Base-by-base conservation (phyloP, 2,888 invertebrate species). In the Caradrina kadenii region DNA sequence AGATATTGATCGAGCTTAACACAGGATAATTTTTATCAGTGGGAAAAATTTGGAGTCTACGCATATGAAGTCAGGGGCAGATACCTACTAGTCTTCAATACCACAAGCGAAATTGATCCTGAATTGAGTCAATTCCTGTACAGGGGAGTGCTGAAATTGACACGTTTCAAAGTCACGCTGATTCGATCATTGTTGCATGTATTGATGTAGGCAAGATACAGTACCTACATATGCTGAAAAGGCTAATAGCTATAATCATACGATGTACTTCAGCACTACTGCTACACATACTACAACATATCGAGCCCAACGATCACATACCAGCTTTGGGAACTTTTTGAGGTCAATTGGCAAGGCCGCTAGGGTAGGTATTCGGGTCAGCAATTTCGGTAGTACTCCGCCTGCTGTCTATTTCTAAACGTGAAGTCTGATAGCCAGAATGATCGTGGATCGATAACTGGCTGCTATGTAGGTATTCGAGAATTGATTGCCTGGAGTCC, bases 301-400 rank as follows among this genome's bases (percentile, higher is more conserved):
- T n/a, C 49, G 8, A 39, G n/a, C n/a, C 8, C 13, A 49, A n/a
- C 5, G 15, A 45, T 45, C 6, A 45, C 45, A 39, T 39, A 39
- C 39, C 26, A 19, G 54, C 35, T 76, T 52, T 1, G 54, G 50
- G 55, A 75, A 39, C 21, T 62, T 60, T 61, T 63, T 63, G 52
- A 15, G 72, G 72, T 60, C 67, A 71, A 53, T 65, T 62, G 56
- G 62, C 55, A 52, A 76, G 76, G 70, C 68, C 70, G 76, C 49
- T 49, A 22, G 55, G 42, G 53, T 13, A 4, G 48, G 76, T 52
- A 71, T 71, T 71, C 15, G 7, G 49, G 71, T 68, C 71, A 76
- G 21, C 22, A 56, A 64, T 71, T 21, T 66, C 22, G 13, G 49
- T 70, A 49, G 70, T 75, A 68, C 50, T 56, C 68, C 22, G 19